Conservation (phyloP, 2,888 invertebrate genomes). For the Apantesis nais region DNA sequence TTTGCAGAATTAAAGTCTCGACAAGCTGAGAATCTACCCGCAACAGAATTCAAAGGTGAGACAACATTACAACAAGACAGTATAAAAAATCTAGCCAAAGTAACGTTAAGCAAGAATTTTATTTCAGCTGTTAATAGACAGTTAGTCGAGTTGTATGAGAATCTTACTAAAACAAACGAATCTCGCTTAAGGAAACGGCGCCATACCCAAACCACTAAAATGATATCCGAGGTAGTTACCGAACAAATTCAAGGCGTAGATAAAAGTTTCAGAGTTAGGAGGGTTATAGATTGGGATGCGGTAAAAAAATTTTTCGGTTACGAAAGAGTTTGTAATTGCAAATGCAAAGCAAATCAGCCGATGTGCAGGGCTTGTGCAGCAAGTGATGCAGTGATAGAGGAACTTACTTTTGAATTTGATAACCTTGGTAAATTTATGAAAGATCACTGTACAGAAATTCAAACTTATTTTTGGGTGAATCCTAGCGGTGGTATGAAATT, state of each 20-base stretch:
- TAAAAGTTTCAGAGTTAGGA: slow-evolving; percentile 23
- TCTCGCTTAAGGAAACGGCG: slow-evolving; percentile 14
- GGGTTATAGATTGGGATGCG: slow-evolving; percentile 57
- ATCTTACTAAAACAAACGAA: slow-evolving; percentile 31
- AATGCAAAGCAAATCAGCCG: slow-evolving; percentile 62
- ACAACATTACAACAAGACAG: slow-evolving; percentile 37
- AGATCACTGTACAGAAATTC: slow-evolving; percentile 75
- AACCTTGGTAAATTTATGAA: slow-evolving; percentile 69
- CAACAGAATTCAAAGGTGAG: slow-evolving; percentile 22
- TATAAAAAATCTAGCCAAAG: slow-evolving; percentile 44
- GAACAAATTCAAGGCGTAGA: not conserved
- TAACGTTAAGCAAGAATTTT: slow-evolving; percentile 62
- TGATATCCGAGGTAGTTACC: not conserved
- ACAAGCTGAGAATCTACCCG: slow-evolving; percentile 22
- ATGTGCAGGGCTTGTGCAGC: slow-evolving; percentile 74
- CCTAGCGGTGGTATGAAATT: slow-evolving; percentile 70
- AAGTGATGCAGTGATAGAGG: slow-evolving; percentile 68
- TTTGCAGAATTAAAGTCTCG: slow-evolving; percentile 29
- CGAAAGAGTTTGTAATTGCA: slow-evolving; percentile 67
- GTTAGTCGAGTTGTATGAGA: slow-evolving; percentile 55
- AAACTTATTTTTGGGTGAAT: slow-evolving; percentile 74
- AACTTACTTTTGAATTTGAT: slow-evolving; percentile 72
- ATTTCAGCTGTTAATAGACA: slow-evolving; percentile 62
- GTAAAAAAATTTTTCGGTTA: slow-evolving; percentile 64
- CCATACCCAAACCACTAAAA: not conserved